phyloP scores from a whole-genome alignment of 2,797 vertebrate genomes.

The Paedocypris micromegethes region DNA sequence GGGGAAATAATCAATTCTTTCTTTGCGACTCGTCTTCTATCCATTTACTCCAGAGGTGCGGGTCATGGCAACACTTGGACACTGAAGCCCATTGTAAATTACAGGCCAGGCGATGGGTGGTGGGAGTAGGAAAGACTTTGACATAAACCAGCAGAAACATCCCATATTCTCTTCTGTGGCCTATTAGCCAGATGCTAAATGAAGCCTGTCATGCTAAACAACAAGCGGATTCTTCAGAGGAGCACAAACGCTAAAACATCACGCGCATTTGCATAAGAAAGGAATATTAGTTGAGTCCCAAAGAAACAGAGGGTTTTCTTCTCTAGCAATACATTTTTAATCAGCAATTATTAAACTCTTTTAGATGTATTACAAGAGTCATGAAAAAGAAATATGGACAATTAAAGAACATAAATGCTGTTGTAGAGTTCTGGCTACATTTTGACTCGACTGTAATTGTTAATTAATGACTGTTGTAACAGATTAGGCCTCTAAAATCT shows the following conservation, averaged over 20 bases:
- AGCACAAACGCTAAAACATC: constrained; percentile 44
- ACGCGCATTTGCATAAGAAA: constrained; percentile 11
- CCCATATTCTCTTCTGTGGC: not conserved
- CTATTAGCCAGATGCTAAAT: constrained; percentile 48
- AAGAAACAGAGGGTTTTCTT: constrained; percentile 1
- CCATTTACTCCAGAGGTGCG: constrained; percentile 57
- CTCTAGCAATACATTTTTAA: constrained; percentile 22
- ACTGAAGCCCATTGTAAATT: constrained; percentile 62
- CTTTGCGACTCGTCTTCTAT: constrained; percentile 55
- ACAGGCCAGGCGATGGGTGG: constrained; percentile 29
- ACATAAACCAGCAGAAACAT: constrained; percentile 17
- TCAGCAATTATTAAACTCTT: constrained; percentile 26
- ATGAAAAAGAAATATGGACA: constrained; percentile 14
- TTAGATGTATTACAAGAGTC: constrained; percentile 24
- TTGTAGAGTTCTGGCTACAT: constrained; percentile 11
- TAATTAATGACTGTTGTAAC: constrained; percentile 28
- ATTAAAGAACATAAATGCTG: constrained; percentile 29
- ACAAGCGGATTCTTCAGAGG: constrained; percentile 60
- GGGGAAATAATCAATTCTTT: constrained; percentile 53
- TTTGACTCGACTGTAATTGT: constrained; percentile 1
- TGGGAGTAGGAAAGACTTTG: constrained; percentile 28
- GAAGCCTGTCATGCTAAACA: constrained; percentile 60
- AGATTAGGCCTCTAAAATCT: constrained; percentile 7
- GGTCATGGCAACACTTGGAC: constrained; percentile 58
- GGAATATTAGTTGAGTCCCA: constrained; percentile 23